A percentile compares a stretch with the other conserved stretches of the same genome.
Conservation (phyloP, 2,113 vertebrate species). For the Gallinago paraguaiae region DNA sequence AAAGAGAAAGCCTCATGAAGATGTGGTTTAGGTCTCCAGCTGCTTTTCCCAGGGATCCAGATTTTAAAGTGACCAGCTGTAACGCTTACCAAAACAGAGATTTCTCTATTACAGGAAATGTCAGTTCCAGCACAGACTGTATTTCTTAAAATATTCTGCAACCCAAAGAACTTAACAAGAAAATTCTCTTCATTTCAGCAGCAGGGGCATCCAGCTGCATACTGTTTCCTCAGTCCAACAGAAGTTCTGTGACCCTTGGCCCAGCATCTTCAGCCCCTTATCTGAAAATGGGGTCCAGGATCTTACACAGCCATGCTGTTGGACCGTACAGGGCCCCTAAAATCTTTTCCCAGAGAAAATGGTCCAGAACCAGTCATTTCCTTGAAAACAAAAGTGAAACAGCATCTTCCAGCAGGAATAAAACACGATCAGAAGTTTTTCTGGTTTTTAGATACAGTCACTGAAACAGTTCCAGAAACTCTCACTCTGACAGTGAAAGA, state of each 20-base stretch:
- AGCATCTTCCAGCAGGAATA: not conserved
- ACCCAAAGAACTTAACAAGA: not conserved
- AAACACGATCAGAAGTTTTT: not conserved
- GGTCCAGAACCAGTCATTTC: not conserved
- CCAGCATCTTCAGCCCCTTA: not conserved
- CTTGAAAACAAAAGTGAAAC: not conserved
- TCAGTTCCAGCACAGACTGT: not conserved
- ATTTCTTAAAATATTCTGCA: not conserved
- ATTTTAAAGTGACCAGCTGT: not conserved
- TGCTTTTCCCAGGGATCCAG: not conserved
- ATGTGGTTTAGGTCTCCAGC: not conserved
- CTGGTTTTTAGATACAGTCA: fast-evolving
- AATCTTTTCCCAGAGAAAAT: not conserved
- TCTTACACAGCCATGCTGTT: not conserved
- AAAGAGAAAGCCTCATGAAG: not conserved
- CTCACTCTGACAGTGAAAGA: not conserved
- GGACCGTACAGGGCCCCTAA: not conserved
- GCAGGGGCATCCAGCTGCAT: not conserved
- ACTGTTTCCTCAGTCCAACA: not conserved
- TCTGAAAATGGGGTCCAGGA: not conserved
- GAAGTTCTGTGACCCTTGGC: not conserved
- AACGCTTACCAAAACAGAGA: not conserved
- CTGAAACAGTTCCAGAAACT: not conserved
- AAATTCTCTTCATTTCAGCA: not conserved
- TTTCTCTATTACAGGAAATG: not conserved